phyloP scores from a whole-genome alignment of 53 echinoderm and acorn worm species.

The Patiria pectinifera region DNA sequence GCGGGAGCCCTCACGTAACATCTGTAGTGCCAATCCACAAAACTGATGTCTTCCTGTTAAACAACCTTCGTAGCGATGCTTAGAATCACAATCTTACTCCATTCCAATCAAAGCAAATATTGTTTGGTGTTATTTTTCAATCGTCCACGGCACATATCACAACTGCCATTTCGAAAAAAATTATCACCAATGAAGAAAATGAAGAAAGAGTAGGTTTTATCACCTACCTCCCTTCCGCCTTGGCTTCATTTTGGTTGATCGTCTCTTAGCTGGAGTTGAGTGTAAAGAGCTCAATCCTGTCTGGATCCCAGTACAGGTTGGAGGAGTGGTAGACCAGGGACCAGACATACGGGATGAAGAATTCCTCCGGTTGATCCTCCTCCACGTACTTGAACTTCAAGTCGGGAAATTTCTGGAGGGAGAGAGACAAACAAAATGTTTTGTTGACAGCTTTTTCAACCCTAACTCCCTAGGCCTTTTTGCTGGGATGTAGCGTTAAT shows the following conservation, averaged over 20 bases:
- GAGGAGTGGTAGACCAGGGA: conserved; percentile 97
- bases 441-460: not conserved
- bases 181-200: not conserved
- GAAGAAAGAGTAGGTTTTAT: conserved; percentile 12
- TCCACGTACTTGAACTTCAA: conserved; percentile 99
- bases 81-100: too few species aligned
- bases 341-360: conserved; percentile 99
- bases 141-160: too few species aligned
- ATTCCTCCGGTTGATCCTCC: conserved; percentile 98
- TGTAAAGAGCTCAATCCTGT: conserved; percentile 95
- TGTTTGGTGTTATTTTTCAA: not conserved
- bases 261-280: conserved; percentile 61
- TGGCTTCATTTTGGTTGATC: not conserved
- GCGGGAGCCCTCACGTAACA: too few species aligned
- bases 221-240: conserved; percentile 45
- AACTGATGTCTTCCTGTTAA: not conserved
- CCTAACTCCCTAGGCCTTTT: too few species aligned
- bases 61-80: too few species aligned
- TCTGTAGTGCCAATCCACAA: not conserved
- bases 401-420: conserved; percentile 95
- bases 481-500: too few species aligned
- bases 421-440: not conserved
- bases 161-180: not conserved
- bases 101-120: not conserved
- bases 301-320: conserved; percentile 96